Conservation (phyloP, 92 coral and sea anemone genomes). For the Epizoanthus scotinus region DNA sequence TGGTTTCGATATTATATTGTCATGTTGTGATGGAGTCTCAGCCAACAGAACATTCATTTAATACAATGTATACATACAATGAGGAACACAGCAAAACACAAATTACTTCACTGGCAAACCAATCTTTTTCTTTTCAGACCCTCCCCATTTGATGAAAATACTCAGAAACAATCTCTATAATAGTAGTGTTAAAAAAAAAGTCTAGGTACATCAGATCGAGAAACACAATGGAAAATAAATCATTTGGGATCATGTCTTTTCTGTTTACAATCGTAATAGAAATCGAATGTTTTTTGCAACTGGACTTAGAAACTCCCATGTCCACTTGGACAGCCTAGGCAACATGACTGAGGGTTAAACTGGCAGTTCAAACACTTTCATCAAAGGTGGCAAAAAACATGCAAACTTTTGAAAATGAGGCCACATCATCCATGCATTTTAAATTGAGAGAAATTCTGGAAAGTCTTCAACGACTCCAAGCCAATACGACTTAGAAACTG, state of each 20-base stretch:
- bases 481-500: constrained; percentile 33
- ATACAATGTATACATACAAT: too few relatives aligned
- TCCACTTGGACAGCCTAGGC: constrained; percentile 51
- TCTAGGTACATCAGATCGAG: background rate
- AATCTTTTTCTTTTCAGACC: too few relatives aligned
- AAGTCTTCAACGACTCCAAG: constrained; percentile 52
- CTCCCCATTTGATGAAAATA: constrained; percentile 23
- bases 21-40: too few relatives aligned
- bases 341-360: constrained; percentile 60
- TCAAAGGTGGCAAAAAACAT: constrained; percentile 47
- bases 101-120: too few relatives aligned
- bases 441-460: constrained; percentile 52
- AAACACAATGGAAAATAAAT: background rate
- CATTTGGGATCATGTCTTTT: constrained; percentile 23
- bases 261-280: background rate
- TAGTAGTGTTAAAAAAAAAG: background rate
- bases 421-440: constrained; percentile 36
- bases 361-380: constrained; percentile 59
- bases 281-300: background rate
- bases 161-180: constrained; percentile 26
- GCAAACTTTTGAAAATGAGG: constrained; percentile 46
- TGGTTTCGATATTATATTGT: too few relatives aligned
- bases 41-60: too few relatives aligned
- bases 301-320: background rate
- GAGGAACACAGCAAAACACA: too few relatives aligned